Evolutionary conservation across 2,888 invertebrate species (phyloP).

Genomic region (Salticus scenicus): DNA sequence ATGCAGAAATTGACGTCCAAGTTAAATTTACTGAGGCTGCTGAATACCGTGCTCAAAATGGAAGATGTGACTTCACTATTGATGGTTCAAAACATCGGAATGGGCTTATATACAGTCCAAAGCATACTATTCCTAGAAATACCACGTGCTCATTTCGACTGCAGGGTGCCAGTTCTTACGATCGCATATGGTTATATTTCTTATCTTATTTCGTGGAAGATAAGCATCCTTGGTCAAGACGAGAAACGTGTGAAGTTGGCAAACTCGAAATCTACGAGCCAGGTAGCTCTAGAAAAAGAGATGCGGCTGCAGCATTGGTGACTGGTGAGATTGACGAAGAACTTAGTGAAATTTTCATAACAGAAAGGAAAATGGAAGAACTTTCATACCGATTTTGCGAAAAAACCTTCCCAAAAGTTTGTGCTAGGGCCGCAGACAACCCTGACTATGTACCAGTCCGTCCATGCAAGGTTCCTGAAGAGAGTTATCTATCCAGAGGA

Average conservation of each 20-base stretch:
- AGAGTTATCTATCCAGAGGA: constrained; percentile 86
- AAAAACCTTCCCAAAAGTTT: constrained; percentile 73
- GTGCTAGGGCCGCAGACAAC: constrained; percentile 72
- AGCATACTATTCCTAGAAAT: constrained; percentile 84
- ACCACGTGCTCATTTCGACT: constrained; percentile 89
- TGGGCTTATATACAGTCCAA: constrained; percentile 68
- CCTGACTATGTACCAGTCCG: constrained; percentile 72
- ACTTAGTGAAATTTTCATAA: constrained; percentile 1
- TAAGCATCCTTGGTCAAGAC: constrained; percentile 70
- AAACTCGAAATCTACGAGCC: constrained; percentile 71
- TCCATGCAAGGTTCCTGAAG: constrained; percentile 77
- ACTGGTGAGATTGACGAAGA: constrained; percentile 42
- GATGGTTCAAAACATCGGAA: constrained; percentile 62
- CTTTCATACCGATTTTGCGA: constrained; percentile 80
- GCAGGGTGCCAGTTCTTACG: constrained; percentile 77
- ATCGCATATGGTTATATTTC: constrained; percentile 88
- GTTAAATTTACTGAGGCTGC: constrained; percentile 83
- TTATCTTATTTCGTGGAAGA: constrained; percentile 87
- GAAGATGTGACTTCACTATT: constrained; percentile 67
- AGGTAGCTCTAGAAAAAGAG: constrained; percentile 37
- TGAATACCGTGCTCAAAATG: constrained; percentile 72
- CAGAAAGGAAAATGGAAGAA: constrained; percentile 36
- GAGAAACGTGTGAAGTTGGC: constrained; percentile 71
- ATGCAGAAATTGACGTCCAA: constrained; percentile 85
- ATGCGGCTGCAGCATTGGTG: constrained; percentile 42